Percentiles rank a stretch among this genome's conserved stretches.
phyloP scores from a whole-genome alignment of 1,140 invertebrate genomes.

The Leucophenga varia region DNA sequence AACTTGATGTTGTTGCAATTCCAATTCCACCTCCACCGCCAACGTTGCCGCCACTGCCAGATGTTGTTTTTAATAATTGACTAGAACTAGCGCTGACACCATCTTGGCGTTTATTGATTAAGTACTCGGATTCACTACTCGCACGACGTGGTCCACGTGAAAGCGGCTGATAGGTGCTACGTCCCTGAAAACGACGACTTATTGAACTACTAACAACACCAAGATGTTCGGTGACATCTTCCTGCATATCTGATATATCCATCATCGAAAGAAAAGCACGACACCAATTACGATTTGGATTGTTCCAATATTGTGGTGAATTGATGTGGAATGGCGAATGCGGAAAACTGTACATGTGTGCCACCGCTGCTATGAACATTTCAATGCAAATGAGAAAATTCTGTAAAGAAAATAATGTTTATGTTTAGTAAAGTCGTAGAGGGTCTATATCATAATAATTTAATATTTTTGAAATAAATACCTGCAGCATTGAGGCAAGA shows the following conservation, averaged over 20 bases:
- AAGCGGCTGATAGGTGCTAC: slow-evolving; percentile 69
- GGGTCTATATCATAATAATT: too few relatives aligned
- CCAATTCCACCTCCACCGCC: too few relatives aligned
- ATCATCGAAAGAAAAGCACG: slow-evolving; percentile 80
- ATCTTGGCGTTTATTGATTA: slow-evolving; percentile 43
- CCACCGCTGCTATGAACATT: slow-evolving; percentile 94
- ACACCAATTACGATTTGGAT: slow-evolving; percentile 58
- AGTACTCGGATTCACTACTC: slow-evolving; percentile 50
- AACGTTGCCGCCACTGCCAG: too few relatives aligned
- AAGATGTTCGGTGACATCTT: slow-evolving; percentile 89
- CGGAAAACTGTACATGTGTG: slow-evolving; percentile 94
- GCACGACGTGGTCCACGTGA: slow-evolving; percentile 62
- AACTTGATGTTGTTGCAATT: too few relatives aligned
- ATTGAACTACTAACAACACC: slow-evolving; percentile 80
- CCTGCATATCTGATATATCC: slow-evolving; percentile 91
- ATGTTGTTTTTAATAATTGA: too few relatives aligned
- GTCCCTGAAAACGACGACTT: slow-evolving; percentile 71
- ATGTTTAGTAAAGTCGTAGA: neutral
- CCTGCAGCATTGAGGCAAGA: slow-evolving; percentile 76
- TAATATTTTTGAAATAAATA: slow-evolving; percentile 42
- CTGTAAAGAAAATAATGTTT: slow-evolving; percentile 58
- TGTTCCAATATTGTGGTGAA: slow-evolving; percentile 56
- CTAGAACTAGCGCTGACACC: neutral
- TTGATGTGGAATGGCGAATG: slow-evolving; percentile 74
- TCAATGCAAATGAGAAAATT: slow-evolving; percentile 97